Conservation (phyloP, 2,888 invertebrate genomes). For the Hipparchia semele region DNA sequence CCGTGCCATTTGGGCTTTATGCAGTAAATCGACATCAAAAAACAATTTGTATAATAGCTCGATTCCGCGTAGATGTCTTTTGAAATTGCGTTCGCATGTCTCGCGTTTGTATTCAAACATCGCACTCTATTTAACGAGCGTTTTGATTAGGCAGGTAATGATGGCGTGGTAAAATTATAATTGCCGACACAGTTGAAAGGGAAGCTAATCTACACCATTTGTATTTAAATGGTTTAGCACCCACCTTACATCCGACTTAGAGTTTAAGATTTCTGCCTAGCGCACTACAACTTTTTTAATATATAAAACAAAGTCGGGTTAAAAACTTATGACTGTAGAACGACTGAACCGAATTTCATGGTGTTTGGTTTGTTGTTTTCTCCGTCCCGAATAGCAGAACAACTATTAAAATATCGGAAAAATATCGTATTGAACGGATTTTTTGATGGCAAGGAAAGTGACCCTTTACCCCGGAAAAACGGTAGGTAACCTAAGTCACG, state of each 20-base stretch:
- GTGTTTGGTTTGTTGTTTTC: too few relatives aligned
- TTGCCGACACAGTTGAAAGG: slow-evolving; percentile 12
- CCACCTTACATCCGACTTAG: background rate
- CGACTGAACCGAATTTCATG: too few relatives aligned
- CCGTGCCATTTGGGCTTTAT: background rate
- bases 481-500: too few relatives aligned
- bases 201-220: slow-evolving; percentile 9
- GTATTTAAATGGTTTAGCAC: slow-evolving; percentile 2
- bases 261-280: background rate
- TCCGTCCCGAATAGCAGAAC: too few relatives aligned
- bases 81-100: slow-evolving; percentile 25
- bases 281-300: too few relatives aligned
- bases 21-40: slow-evolving; percentile 3
- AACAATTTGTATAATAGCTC: slow-evolving; percentile 7
- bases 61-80: slow-evolving; percentile 17
- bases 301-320: too few relatives aligned
- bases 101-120: slow-evolving; percentile 21
- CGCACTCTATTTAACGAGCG: slow-evolving; percentile 27
- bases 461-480: too few relatives aligned
- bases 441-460: too few relatives aligned
- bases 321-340: too few relatives aligned
- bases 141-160: slow-evolving; percentile 24
- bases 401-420: too few relatives aligned
- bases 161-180: slow-evolving; percentile 20
- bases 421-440: too few relatives aligned